A percentile compares a stretch with the other conserved stretches of the same genome.
Evolutionary conservation across 2,888 invertebrate species (phyloP).

Genomic region (Physocephala rufipes): DNA sequence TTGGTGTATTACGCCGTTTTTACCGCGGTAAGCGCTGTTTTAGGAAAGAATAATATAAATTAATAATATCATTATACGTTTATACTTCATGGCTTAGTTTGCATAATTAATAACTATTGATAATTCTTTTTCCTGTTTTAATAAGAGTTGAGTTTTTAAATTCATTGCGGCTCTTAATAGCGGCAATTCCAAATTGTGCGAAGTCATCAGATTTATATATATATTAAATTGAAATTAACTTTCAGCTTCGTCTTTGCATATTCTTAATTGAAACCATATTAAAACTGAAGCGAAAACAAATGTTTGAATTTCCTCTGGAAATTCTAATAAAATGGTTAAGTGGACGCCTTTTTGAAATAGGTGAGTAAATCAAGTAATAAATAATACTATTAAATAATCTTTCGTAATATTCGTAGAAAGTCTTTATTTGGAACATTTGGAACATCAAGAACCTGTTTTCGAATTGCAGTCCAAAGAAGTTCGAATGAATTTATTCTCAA

Average conservation of each 20-base stretch:
- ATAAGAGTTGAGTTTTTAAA: too few relatives aligned
- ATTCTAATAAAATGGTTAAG: slow-evolving; percentile 55
- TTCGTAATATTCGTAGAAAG: slow-evolving; percentile 45
- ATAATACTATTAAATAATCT: slow-evolving; percentile 19
- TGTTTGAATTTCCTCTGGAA: slow-evolving; percentile 60
- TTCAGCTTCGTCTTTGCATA: slow-evolving; percentile 51
- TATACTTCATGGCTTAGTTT: background rate
- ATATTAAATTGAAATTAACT: slow-evolving; percentile 17
- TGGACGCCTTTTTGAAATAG: slow-evolving; percentile 56
- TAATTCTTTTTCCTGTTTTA: too few relatives aligned
- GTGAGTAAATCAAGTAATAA: slow-evolving; percentile 45
- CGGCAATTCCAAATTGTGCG: too few relatives aligned
- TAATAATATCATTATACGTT: background rate
- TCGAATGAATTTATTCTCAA: slow-evolving; percentile 48
- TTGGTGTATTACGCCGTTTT: slow-evolving; percentile 64
- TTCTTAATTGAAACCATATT: slow-evolving; percentile 51
- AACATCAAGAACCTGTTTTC: slow-evolving; percentile 42
- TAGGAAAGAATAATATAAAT: too few relatives aligned
- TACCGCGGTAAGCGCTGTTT: slow-evolving; percentile 56
- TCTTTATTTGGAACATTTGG: slow-evolving; percentile 47
- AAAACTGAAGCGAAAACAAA: slow-evolving; percentile 53
- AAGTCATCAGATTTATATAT: too few relatives aligned
- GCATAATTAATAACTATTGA: too few relatives aligned
- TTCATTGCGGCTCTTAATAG: too few relatives aligned
- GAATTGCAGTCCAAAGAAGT: slow-evolving; percentile 41